Evolutionary conservation across 2,113 vertebrate species (phyloP).

Genomic region (Equus przewalskii): DNA sequence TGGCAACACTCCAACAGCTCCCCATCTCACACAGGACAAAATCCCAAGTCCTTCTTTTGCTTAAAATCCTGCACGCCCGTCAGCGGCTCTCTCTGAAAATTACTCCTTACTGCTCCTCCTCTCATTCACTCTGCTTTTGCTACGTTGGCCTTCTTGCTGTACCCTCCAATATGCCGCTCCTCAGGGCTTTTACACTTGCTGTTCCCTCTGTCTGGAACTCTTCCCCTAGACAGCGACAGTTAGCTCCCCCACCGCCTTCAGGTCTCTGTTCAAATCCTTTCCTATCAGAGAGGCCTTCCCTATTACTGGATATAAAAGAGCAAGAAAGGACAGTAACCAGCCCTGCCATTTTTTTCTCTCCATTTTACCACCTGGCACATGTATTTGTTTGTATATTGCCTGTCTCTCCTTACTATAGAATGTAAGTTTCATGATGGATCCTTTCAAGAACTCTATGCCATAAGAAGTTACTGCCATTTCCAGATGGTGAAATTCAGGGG

Average conservation of each 20-base stretch:
- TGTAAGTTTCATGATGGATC: not conserved
- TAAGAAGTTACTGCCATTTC: not conserved
- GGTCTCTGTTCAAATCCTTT: not conserved
- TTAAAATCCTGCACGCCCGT: not conserved
- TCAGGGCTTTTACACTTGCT: not conserved
- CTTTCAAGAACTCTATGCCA: not conserved
- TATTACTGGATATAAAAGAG: not conserved
- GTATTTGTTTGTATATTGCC: not conserved
- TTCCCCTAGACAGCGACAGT: not conserved
- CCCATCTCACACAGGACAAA: constrained; percentile 40
- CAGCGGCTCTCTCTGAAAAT: not conserved
- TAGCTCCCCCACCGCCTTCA: not conserved
- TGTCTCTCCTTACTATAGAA: not conserved
- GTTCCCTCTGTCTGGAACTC: not conserved
- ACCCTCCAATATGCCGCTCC: no score
- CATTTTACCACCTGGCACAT: not conserved
- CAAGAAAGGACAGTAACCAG: not conserved
- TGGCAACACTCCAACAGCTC: constrained; percentile 20
- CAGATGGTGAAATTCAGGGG: not conserved
- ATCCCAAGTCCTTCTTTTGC: not conserved
- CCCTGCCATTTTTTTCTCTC: not conserved
- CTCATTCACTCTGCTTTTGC: not conserved
- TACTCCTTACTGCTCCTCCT: not conserved
- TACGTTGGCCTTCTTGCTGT: not conserved
- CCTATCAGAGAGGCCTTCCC: not conserved